Conservation (phyloP, 1,140 invertebrate genomes). For the Pomacea maculata region DNA sequence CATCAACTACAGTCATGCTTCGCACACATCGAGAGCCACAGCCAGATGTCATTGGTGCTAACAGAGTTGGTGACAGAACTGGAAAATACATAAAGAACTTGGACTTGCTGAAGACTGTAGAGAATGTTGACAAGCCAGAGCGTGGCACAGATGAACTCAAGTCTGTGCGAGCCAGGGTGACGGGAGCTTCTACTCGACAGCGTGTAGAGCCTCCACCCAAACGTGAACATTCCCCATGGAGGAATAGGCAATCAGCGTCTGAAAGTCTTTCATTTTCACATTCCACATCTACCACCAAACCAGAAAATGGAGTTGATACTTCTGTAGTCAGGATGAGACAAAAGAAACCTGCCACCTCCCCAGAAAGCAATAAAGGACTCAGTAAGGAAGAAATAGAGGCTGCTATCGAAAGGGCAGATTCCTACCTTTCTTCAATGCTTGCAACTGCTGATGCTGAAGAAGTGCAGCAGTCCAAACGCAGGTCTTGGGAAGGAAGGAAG, state of each 20-base stretch:
- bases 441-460: constrained; percentile 5
- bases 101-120: constrained; percentile 17
- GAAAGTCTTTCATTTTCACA: constrained; percentile 28
- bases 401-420: constrained; percentile 51
- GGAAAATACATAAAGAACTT: constrained; percentile 27
- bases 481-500: constrained; percentile 40
- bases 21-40: neutral
- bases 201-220: constrained; percentile 9
- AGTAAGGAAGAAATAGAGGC: constrained; percentile 54
- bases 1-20: neutral
- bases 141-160: neutral
- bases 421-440: constrained; percentile 40
- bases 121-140: constrained; percentile 6
- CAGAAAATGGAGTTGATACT: constrained; percentile 13
- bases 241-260: neutral
- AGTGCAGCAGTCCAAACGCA: constrained; percentile 29
- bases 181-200: neutral
- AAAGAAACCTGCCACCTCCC: constrained; percentile 12
- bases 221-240: constrained; percentile 26
- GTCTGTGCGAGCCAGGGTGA: constrained; percentile 21
- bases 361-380: constrained; percentile 23
- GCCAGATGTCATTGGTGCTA: constrained; percentile 16
- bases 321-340: constrained; percentile 25
- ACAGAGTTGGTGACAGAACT: constrained; percentile 17
- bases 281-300: constrained; percentile 12